Evolutionary conservation across 2,113 vertebrate genomes (phyloP).

Genomic region (Varanus komodoensis): DNA sequence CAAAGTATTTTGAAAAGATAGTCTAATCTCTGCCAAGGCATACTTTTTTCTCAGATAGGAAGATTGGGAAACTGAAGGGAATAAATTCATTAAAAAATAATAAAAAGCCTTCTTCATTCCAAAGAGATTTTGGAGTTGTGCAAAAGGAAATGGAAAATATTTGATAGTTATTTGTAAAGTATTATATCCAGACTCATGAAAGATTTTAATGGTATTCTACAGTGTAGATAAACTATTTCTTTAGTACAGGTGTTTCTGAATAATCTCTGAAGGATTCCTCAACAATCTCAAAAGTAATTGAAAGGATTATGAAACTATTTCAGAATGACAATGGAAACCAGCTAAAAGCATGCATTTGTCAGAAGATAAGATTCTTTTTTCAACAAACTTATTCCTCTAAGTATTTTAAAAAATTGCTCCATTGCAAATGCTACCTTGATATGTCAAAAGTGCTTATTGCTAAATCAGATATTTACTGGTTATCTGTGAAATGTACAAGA

Average conservation of each 20-base stretch:
- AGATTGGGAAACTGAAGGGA: conserved; percentile 41
- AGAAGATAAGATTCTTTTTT: conserved; percentile 20
- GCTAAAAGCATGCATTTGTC: background rate
- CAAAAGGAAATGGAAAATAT: conserved; percentile 58
- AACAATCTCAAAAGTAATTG: conserved; percentile 45
- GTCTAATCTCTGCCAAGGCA: conserved; percentile 49
- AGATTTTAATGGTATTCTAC: conserved; percentile 43
- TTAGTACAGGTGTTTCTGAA: conserved; percentile 34
- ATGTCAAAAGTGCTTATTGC: background rate
- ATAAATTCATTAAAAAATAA: conserved; percentile 45
- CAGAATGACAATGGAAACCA: conserved; percentile 37
- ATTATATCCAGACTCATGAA: conserved; percentile 45
- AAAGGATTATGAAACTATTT: conserved; percentile 49
- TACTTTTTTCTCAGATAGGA: conserved; percentile 20
- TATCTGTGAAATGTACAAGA: background rate
- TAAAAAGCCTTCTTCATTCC: conserved; percentile 50
- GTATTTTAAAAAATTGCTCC: background rate
- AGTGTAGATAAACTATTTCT: conserved; percentile 54
- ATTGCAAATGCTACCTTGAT: background rate
- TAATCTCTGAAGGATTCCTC: conserved; percentile 50
- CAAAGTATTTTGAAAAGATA: conserved; percentile 61
- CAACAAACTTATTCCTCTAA: conserved; percentile 5
- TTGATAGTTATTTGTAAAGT: conserved; percentile 62
- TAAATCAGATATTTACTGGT: background rate
- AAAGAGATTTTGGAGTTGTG: conserved; percentile 46